A percentile compares a stretch with the other conserved stretches of the same genome.
phyloP scores from a whole-genome alignment of 2,113 vertebrate genomes.

The Motacilla tschutschensis region DNA sequence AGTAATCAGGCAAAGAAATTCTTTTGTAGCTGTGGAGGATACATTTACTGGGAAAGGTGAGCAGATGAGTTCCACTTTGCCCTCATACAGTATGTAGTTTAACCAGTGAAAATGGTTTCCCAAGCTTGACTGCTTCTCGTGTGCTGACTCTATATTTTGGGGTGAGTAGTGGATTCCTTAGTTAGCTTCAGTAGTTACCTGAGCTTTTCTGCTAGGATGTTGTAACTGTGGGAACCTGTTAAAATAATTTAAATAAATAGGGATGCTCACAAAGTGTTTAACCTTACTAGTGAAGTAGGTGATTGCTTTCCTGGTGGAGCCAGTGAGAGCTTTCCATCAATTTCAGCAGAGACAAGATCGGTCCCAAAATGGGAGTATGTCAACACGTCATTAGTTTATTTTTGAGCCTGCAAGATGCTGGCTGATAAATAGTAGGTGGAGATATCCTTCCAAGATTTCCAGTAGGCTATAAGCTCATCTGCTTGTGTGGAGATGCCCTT shows the following conservation, averaged over 20 bases:
- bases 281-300: neutral
- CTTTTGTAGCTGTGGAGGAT: constrained; percentile 17
- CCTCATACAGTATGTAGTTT: constrained; percentile 31
- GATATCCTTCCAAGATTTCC: neutral
- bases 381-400: neutral
- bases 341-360: neutral
- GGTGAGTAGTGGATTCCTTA: constrained; percentile 26
- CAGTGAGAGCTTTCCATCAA: neutral
- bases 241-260: constrained; percentile 14
- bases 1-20: neutral
- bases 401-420: neutral
- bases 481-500: constrained; percentile 25
- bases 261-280: constrained; percentile 29
- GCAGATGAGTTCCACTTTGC: constrained; percentile 52
- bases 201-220: constrained; percentile 51
- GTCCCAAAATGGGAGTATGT: neutral
- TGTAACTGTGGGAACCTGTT: constrained; percentile 20
- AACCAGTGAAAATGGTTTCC: constrained; percentile 42
- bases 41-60: constrained; percentile 7
- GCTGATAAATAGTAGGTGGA: constrained; percentile 20
- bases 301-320: constrained; percentile 9
- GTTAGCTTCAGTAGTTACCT: constrained; percentile 54
- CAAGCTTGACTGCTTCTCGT: constrained; percentile 37
- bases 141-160: constrained; percentile 40
- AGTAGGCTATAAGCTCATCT: constrained; percentile 27